phyloP scores from a whole-genome alignment of 2,888 invertebrate genomes.

The Oxycera nigricornis region DNA sequence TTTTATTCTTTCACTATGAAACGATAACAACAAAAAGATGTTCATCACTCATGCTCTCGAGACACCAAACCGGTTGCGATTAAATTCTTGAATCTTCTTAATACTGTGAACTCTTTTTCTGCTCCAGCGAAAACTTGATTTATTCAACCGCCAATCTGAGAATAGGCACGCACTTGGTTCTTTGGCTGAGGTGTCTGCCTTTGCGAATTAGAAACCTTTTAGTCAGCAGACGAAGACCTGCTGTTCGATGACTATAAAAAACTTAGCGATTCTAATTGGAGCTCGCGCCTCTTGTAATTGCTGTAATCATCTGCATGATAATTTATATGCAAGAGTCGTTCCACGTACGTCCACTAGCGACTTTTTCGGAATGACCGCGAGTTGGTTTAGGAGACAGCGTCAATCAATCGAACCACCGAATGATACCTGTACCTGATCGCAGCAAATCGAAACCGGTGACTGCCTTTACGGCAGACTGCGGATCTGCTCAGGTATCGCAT shows the following conservation, averaged over 20 bases:
- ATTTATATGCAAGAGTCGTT: background rate
- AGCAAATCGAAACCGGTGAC: background rate
- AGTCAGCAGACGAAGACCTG: background rate
- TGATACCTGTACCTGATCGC: background rate
- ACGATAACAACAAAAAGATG: no score
- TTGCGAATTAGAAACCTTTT: background rate
- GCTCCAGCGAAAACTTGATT: background rate
- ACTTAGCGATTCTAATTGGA: background rate
- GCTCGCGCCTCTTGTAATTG: background rate
- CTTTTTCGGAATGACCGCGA: background rate
- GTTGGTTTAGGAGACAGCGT: conserved; percentile 7
- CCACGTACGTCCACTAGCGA: background rate
- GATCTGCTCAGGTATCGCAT: background rate
- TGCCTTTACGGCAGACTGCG: background rate
- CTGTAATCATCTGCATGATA: background rate
- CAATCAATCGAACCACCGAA: background rate
- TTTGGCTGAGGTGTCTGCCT: no score
- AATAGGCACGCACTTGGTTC: no score
- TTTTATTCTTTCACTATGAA: no score
- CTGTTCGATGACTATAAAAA: background rate
- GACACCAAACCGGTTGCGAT: no score
- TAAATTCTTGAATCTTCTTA: no score
- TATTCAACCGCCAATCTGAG: no score
- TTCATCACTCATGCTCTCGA: no score
- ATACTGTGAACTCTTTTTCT: no score